Evolutionary conservation across 2,797 vertebrate species (phyloP).

Genomic region (Macroramphosus scolopax): DNA sequence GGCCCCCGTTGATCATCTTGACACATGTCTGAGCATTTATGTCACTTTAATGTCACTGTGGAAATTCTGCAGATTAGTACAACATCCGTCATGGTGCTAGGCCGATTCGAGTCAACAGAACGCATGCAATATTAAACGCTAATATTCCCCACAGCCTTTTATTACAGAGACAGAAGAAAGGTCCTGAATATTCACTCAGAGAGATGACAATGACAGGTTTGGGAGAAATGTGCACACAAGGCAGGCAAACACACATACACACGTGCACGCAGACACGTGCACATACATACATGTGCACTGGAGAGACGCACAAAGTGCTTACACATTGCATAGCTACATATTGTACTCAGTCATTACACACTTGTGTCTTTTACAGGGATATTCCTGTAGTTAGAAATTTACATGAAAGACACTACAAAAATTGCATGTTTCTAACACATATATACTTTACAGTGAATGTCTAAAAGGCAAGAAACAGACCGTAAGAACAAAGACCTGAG

Average conservation of each 20-base stretch:
- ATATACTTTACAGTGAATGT: slow-evolving; percentile 1
- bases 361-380: slow-evolving; percentile 18
- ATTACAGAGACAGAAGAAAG: slow-evolving; percentile 76
- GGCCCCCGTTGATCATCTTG: slow-evolving; percentile 76
- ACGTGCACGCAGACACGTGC: slow-evolving; percentile 2
- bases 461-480: slow-evolving; percentile 5
- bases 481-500: slow-evolving; percentile 12
- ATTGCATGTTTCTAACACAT: slow-evolving; percentile 20
- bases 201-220: slow-evolving; percentile 61
- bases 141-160: slow-evolving; percentile 78
- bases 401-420: slow-evolving; percentile 20
- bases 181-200: slow-evolving; percentile 73
- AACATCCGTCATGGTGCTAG: slow-evolving; percentile 73
- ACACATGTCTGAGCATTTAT: slow-evolving; percentile 81
- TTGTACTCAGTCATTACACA: too few relatives aligned
- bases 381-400: slow-evolving; percentile 17
- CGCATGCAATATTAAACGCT: slow-evolving; percentile 81
- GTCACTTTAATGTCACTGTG: slow-evolving; percentile 80
- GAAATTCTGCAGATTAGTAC: slow-evolving; percentile 80
- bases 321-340: slow-evolving; percentile 8
- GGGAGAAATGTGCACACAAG: slow-evolving; percentile 31
- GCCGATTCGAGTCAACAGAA: slow-evolving; percentile 77
- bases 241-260: slow-evolving; percentile 13
- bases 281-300: not conserved
- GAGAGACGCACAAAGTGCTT: slow-evolving; percentile 5